Conservation (phyloP, 2,888 invertebrate species). For the Zaprionus lineosus region DNA sequence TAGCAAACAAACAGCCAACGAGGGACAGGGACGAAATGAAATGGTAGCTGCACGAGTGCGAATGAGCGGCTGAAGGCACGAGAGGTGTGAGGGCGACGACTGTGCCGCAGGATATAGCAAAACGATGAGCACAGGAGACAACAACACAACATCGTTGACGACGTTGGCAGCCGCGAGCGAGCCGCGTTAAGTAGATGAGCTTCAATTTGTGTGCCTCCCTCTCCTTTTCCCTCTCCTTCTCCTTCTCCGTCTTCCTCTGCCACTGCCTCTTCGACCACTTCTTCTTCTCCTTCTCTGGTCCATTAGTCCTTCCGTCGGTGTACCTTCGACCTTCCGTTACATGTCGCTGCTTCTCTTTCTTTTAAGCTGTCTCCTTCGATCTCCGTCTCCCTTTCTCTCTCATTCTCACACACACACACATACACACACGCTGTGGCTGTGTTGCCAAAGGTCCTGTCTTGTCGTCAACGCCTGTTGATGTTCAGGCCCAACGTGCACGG, state of each 20-base stretch:
- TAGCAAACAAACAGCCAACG: slow-evolving; percentile 1
- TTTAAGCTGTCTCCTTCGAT: neutral
- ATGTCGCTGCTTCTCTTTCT: neutral
- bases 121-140: slow-evolving; percentile 53
- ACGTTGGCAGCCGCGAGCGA: slow-evolving; percentile 70
- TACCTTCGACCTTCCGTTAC: slow-evolving; percentile 14
- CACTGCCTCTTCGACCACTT: slow-evolving; percentile 21
- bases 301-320: slow-evolving; percentile 24
- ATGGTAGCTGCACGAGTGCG: neutral
- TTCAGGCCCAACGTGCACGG: slow-evolving; percentile 62
- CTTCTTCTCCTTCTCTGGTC: slow-evolving; percentile 16
- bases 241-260: slow-evolving; percentile 19
- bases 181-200: slow-evolving; percentile 74
- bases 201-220: slow-evolving; percentile 69
- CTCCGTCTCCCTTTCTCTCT: neutral
- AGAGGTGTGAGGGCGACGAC: slow-evolving; percentile 53
- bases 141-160: slow-evolving; percentile 46
- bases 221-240: no score
- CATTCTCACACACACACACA: neutral
- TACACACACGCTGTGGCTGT: slow-evolving; percentile 7
- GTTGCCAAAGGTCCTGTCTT: slow-evolving; percentile 52
- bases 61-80: neutral
- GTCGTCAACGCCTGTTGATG: slow-evolving; percentile 50
- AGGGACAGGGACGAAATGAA: neutral
- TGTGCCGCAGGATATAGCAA: slow-evolving; percentile 67